phyloP scores from a whole-genome alignment of 2,113 vertebrate genomes.

The Oceanodroma tethys region DNA sequence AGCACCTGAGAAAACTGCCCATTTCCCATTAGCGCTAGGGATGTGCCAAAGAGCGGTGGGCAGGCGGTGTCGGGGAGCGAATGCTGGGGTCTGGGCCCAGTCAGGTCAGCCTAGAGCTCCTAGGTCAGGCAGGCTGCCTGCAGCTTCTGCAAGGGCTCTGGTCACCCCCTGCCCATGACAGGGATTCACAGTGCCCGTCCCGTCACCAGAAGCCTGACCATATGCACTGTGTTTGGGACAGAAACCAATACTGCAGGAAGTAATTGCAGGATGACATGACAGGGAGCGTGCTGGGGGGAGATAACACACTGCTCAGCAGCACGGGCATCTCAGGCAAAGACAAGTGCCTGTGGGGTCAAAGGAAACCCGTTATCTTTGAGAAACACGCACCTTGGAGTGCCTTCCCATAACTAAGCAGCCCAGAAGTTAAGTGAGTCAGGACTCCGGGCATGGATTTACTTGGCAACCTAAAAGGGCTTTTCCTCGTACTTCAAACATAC shows the following conservation, averaged over 20 bases:
- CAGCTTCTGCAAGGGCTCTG: neutral
- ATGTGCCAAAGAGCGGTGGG: neutral
- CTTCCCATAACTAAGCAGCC: neutral
- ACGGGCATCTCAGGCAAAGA: neutral
- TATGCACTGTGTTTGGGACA: fast-evolving
- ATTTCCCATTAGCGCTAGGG: neutral
- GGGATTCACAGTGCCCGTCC: neutral
- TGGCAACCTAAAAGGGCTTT: neutral
- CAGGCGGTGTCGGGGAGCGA: neutral
- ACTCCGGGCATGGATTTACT: slow-evolving; percentile 8
- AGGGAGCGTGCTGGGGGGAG: neutral
- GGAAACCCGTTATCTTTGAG: slow-evolving; percentile 16
- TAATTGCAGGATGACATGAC: neutral
- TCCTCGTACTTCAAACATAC: neutral
- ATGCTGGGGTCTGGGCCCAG: neutral
- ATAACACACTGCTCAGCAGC: neutral
- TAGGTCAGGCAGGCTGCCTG: neutral
- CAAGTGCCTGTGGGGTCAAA: neutral
- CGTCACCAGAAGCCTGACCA: neutral
- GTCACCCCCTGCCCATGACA: neutral
- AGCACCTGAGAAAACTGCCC: neutral
- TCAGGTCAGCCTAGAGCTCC: neutral
- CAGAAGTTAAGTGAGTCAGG: slow-evolving; percentile 4
- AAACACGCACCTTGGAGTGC: neutral
- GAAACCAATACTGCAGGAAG: neutral